These are phyloP conservation scores for Nesoenas mayeri DNA, from an alignment of 2,113 vertebrate genomes.

Conservation along the genomic window DNA sequence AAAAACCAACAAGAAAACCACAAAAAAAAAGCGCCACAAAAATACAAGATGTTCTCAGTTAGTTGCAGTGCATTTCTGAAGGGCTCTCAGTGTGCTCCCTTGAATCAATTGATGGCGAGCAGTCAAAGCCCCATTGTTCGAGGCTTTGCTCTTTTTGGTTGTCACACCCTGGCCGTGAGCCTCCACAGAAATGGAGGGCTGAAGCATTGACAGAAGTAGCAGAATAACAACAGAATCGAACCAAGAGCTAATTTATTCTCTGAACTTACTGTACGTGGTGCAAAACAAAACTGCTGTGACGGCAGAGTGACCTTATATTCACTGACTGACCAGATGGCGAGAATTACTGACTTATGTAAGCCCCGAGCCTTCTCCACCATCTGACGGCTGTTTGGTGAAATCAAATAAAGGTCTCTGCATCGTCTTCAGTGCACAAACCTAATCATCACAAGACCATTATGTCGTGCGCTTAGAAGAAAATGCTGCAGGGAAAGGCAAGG, in stretches of 20 bases:
- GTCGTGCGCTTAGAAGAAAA: not conserved
- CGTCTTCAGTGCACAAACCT: not conserved
- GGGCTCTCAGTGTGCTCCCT: not conserved
- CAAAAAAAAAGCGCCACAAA: not conserved
- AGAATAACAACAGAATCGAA: not conserved
- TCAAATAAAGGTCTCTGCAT: not conserved
- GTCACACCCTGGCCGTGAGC: not conserved
- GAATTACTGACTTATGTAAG: slow-evolving; percentile 44
- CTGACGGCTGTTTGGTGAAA: slow-evolving; percentile 3
- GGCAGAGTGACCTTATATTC: slow-evolving; percentile 40
- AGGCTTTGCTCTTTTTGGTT: slow-evolving; percentile 21
- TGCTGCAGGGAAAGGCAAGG: slow-evolving; percentile 6
- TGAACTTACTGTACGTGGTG: not conserved
- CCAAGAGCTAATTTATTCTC: not conserved
- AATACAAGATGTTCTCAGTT: not conserved
- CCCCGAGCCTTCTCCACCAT: slow-evolving; percentile 28
- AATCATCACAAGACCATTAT: not conserved
- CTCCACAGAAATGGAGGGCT: not conserved
- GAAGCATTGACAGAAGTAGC: not conserved
- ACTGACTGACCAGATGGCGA: slow-evolving; percentile 53
- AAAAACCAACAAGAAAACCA: not conserved
- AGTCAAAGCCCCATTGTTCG: not conserved
- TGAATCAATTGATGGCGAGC: not conserved
- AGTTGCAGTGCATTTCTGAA: not conserved
- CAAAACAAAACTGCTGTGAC: not conserved